Conservation (phyloP, 35 echinoderm and acorn worm genomes). For the Apostichopus japonicus region DNA sequence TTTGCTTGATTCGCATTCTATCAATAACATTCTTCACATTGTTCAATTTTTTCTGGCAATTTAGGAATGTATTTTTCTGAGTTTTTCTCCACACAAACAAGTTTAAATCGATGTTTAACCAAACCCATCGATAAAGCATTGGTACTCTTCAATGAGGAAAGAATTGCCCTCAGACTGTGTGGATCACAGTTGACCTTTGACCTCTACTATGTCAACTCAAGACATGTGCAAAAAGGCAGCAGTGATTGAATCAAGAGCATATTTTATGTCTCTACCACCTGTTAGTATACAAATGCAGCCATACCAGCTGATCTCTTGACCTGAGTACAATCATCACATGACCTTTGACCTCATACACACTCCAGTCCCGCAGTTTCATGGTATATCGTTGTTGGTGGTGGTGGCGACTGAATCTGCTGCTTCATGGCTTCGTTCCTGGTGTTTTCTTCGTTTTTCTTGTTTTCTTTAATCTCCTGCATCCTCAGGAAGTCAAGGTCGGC, state of each 20-base stretch:
- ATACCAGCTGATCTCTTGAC: constrained; percentile 23
- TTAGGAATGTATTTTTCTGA: too few relatives aligned
- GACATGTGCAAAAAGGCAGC: too few relatives aligned
- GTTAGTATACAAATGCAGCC: not conserved
- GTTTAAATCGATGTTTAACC: too few relatives aligned
- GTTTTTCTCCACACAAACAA: too few relatives aligned
- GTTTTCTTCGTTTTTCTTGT: constrained; percentile 39
- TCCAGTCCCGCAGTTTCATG: not conserved
- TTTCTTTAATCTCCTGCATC: constrained; percentile 38
- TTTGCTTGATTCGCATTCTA: too few relatives aligned
- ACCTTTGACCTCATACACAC: constrained; percentile 17
- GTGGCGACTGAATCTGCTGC: not conserved
- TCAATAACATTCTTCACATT: too few relatives aligned
- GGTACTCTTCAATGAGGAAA: too few relatives aligned
- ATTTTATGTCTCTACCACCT: not conserved
- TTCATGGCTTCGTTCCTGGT: not conserved
- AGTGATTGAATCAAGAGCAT: not conserved
- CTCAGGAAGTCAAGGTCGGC: constrained; percentile 23
- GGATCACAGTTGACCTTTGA: too few relatives aligned
- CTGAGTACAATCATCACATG: not conserved
- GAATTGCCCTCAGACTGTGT: too few relatives aligned
- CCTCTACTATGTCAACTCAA: too few relatives aligned
- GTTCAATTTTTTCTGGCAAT: too few relatives aligned
- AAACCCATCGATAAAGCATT: too few relatives aligned
- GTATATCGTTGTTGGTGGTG: constrained; percentile 4